A percentile compares a stretch with the other conserved stretches of the same genome.
phyloP scores from a whole-genome alignment of 2,888 invertebrate genomes.

The Cheilosia vulpina region DNA sequence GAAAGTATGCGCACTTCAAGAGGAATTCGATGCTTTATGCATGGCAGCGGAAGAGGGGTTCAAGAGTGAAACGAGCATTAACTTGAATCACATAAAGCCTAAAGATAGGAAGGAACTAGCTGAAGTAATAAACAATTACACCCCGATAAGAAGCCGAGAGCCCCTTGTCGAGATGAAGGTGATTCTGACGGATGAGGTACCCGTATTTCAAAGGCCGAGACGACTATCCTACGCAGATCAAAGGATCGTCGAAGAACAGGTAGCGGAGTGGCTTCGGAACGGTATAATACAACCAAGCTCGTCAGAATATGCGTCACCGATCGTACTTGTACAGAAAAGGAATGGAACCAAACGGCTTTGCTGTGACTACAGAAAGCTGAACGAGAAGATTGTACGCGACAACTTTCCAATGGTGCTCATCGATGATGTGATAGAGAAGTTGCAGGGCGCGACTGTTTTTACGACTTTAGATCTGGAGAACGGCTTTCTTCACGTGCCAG shows the following conservation, averaged over 20 bases:
- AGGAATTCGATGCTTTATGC: no score
- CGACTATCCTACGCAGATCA: constrained; percentile 22
- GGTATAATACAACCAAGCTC: not conserved
- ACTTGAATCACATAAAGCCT: not conserved
- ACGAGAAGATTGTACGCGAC: no score
- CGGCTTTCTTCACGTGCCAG: constrained; percentile 47
- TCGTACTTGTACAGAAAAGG: constrained; percentile 57
- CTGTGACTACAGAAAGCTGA: no score
- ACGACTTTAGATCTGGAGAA: constrained; percentile 36
- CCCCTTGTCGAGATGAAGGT: constrained; percentile 69
- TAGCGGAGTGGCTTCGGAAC: no score
- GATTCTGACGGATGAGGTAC: constrained; percentile 44
- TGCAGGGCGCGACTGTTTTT: constrained; percentile 71
- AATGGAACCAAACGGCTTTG: constrained; percentile 39
- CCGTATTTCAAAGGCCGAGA: no score
- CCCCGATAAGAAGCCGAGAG: not conserved
- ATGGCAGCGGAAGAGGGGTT: no score
- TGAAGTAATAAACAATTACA: not conserved
- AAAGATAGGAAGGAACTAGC: not conserved
- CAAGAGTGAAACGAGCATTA: not conserved
- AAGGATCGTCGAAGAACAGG: no score
- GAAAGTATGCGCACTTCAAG: no score
- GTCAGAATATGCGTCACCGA: no score
- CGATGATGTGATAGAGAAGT: constrained; percentile 75
- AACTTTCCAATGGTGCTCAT: constrained; percentile 63